Percentiles rank a stretch among this genome's conserved stretches.
Evolutionary conservation across 2,797 vertebrate genomes (phyloP).

Genomic region (Aldrovandia affinis): DNA sequence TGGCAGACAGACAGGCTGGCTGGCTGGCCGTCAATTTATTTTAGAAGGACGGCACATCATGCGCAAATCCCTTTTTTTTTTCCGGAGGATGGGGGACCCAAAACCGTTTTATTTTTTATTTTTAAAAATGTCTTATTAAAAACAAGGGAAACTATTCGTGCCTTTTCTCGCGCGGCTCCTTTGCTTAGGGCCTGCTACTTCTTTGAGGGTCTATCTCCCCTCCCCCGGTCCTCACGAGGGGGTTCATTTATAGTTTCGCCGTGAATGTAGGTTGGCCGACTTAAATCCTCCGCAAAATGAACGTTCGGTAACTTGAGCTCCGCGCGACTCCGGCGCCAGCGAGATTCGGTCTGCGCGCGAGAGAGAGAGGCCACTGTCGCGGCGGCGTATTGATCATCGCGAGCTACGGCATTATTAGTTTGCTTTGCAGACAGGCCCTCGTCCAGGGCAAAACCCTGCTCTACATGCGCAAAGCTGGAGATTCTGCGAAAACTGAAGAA

Average conservation of each 20-base stretch:
- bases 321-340: not conserved
- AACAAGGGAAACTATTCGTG: not conserved
- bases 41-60: not conserved
- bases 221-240: not conserved
- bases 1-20: not conserved
- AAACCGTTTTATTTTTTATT: not conserved
- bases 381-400: not conserved
- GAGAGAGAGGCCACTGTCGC: not conserved
- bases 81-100: not conserved
- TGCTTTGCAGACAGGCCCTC: not conserved
- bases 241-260: slow-evolving; percentile 6
- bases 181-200: not conserved
- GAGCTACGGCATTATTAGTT: not conserved
- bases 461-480: not conserved
- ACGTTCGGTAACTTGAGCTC: not conserved
- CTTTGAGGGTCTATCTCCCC: not conserved
- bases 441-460: not conserved
- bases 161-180: not conserved
- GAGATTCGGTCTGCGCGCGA: not conserved
- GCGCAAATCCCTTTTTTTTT: not conserved
- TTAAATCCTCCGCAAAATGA: slow-evolving; percentile 22
- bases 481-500: not conserved
- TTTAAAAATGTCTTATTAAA: too few relatives aligned
- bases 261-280: slow-evolving; percentile 17
- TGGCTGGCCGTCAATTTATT: not conserved